Conservation (phyloP, 2,888 invertebrate species). For the Lasioglossum vierecki region DNA sequence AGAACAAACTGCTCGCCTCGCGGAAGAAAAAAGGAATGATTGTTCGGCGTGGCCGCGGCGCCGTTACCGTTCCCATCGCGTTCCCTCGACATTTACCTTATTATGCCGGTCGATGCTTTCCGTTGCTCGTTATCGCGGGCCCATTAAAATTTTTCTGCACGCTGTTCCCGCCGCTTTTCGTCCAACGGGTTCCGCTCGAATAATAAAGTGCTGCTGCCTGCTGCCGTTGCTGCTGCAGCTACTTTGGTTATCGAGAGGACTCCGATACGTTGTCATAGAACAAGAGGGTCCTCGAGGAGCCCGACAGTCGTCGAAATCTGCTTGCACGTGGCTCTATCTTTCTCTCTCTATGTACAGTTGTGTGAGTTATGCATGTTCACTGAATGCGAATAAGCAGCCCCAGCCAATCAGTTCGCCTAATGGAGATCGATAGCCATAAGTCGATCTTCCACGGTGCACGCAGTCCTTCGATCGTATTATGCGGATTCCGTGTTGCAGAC, state of each 20-base stretch:
- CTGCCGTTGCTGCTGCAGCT: constrained; percentile 16
- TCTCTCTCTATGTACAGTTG: not conserved
- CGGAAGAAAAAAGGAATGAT: constrained; percentile 18
- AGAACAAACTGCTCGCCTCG: not conserved
- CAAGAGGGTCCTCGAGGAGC: constrained; percentile 54
- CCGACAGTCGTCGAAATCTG: constrained; percentile 46
- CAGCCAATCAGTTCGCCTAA: constrained; percentile 78
- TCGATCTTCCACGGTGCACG: constrained; percentile 70
- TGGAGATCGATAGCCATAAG: constrained; percentile 80
- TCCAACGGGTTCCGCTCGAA: constrained; percentile 46
- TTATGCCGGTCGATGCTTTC: constrained; percentile 43
- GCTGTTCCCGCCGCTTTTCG: constrained; percentile 3
- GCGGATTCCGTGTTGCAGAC: constrained; percentile 38
- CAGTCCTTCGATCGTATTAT: constrained; percentile 49
- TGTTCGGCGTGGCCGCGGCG: constrained; percentile 27
- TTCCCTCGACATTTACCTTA: constrained; percentile 52
- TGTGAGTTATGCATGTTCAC: constrained; percentile 15
- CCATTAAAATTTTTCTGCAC: constrained; percentile 50
- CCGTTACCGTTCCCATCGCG: constrained; percentile 35
- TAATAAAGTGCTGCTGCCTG: constrained; percentile 55
- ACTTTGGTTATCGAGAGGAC: constrained; percentile 36
- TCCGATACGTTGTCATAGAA: constrained; percentile 66
- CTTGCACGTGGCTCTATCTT: constrained; percentile 16
- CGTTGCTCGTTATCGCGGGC: constrained; percentile 53
- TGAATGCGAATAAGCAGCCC: constrained; percentile 66